Evolutionary conservation across 2,113 vertebrate species (phyloP), one percentile per base, ranked within the genome.

Genomic region (Amphiprion ocellaris): DNA sequence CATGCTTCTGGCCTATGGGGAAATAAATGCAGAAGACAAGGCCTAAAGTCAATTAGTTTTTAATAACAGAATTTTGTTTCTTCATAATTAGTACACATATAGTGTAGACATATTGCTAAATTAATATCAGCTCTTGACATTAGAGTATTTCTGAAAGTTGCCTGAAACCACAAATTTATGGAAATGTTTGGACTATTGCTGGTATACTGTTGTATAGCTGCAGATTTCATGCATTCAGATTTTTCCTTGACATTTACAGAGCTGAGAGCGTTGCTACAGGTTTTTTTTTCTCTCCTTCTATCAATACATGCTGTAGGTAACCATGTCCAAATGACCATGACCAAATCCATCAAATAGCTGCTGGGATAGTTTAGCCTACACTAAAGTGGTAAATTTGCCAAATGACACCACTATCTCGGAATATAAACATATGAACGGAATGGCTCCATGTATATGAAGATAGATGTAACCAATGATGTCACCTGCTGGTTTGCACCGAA

Each of bases 241-340:
- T 60, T 69, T 73, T 37, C 61, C 44, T 44, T 71, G 56, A 66
- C 55, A 49, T 82, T 71, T 63, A 60, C 53, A 50, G 14, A 75
- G 21, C 21, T 26, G 21, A 79, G 16, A 69, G 5, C 19, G 59
- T 47, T 23, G 21, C 56, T 62, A 0, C 1, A 15, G 33, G 39
- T 28, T 60, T 41, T 58, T 41, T 58, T 28, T 7, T 56, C 4
- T 78, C 21, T 58, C 10, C 14, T 56, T 37, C 53, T 4, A 46
- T 41, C 21, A 56, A 17, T 11, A 28, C 9, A 12, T 49, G 69
- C 44, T 69, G 53, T 62, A 9, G 46, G 60, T 46, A 67, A 70
- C 30, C 39, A 24, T 6, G 0, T 21, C 21, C 21, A 21, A 21
- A 21, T 21, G 21, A 21, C 21, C 21, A 21, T 21, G 21, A 21